Base-by-base conservation (phyloP, 2,888 invertebrate species). In the Parthenolecanium corni region DNA sequence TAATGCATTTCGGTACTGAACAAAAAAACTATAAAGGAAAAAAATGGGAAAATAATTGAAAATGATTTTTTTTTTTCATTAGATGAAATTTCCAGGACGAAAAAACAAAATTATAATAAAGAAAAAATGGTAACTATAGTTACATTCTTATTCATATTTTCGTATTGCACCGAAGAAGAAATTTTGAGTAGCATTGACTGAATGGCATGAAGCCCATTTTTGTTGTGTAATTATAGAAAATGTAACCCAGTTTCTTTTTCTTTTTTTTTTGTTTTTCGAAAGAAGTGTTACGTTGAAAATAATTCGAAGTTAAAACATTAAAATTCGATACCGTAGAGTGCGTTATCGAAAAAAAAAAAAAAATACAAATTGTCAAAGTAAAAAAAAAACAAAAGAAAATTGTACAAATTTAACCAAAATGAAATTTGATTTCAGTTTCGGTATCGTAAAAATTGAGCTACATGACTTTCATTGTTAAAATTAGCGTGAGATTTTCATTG, bases 161-260 rank as follows among this genome's bases (percentile, higher is more conserved):
- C 31, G 36, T 24, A 25, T 21, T 21, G 21, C n/a, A 38, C 36
- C 16, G 24, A 18, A 14, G 46, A 42, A 24, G 42, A 42, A 36
- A 58, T 57, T 57, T 61, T 61, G 49, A 21, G 61, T 49, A 61
- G 38, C 49, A 61, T 49, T 61, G 31, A 31, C 31, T 31, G 61
- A 51, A 61, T 61, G 61, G 61, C 61, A 61, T 38, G 36, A 38
- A 61, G 61, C 61, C 61, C 51, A 61, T 36, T 61, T 49, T 49
- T 49, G 40, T 57, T 20, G 47, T 47, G 23, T 61, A 61, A 61
- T 61, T 36, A 61, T 61, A 61, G 61, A 61, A 61, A 61, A n/a
- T 61, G 20, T 51, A 61, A 61, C 61, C 61, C 61, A 61, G 49
- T 61, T 61, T 47, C 36, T n/a, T n/a, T n/a, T n/a, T n/a, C n/a